phyloP scores from a whole-genome alignment of 2,797 vertebrate genomes.

The Mus caroli region DNA sequence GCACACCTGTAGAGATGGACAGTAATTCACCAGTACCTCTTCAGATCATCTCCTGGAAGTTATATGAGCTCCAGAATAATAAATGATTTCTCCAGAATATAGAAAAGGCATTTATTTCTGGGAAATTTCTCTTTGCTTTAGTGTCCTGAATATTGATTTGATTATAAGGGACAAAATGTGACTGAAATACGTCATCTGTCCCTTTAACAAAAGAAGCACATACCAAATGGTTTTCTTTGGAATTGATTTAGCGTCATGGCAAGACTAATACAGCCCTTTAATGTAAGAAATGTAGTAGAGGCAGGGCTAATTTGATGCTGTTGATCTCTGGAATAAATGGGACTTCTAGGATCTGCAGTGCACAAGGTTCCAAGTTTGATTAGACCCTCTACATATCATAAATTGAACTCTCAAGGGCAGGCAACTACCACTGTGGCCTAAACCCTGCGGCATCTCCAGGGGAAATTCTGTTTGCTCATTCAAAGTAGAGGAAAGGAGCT shows the following conservation, averaged over 20 bases:
- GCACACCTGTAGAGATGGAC: background rate
- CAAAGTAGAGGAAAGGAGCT: background rate
- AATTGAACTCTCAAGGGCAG: background rate
- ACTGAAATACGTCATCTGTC: constrained; percentile 77
- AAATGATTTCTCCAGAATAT: constrained; percentile 69
- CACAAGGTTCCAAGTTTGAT: background rate
- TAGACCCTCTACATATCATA: background rate
- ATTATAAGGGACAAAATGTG: constrained; percentile 78
- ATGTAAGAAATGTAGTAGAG: constrained; percentile 68
- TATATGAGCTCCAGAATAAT: constrained; percentile 68
- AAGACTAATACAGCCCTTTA: constrained; percentile 74
- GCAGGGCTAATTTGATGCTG: constrained; percentile 55
- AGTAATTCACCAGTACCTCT: constrained; percentile 55
- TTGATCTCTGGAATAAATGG: constrained; percentile 63
- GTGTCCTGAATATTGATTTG: constrained; percentile 78
- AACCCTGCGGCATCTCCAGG: background rate
- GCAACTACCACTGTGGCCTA: background rate
- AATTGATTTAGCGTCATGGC: constrained; percentile 72
- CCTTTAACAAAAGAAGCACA: constrained; percentile 75
- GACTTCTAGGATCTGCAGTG: background rate
- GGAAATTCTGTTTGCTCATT: background rate
- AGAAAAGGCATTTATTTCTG: constrained; percentile 79
- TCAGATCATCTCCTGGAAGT: constrained; percentile 69
- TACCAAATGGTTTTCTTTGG: constrained; percentile 71
- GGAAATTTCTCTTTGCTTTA: constrained; percentile 74